These are phyloP conservation scores for Montipora capitata DNA, from an alignment of 92 coral and sea anemone species.

Conservation along the genomic window DNA sequence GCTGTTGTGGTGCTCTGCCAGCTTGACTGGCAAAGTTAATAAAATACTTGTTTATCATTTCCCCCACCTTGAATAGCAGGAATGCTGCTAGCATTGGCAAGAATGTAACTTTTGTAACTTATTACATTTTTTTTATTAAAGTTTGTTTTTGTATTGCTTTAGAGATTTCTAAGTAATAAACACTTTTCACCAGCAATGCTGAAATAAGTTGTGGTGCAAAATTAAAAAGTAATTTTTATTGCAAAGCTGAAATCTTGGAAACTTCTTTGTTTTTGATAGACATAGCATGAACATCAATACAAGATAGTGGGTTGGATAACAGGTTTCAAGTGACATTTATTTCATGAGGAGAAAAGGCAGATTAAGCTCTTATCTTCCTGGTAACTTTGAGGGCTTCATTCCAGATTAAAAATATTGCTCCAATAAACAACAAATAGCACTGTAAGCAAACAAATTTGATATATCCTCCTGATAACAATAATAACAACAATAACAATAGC, in stretches of 20 bases:
- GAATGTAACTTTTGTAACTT: too few species aligned
- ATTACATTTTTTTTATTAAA: too few species aligned
- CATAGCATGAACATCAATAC: constrained; percentile 5
- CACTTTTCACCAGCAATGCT: constrained; percentile 18
- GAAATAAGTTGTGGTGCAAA: constrained; percentile 7
- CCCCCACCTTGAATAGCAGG: too few species aligned
- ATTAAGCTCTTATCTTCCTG: not conserved
- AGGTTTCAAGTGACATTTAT: not conserved
- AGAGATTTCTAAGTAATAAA: constrained; percentile 14
- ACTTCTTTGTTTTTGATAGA: not conserved
- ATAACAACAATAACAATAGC: constrained; percentile 22
- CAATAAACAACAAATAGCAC: constrained; percentile 5
- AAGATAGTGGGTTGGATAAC: constrained; percentile 12
- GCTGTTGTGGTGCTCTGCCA: too few species aligned
- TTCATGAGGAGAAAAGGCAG: constrained; percentile 1
- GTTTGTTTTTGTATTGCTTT: constrained; percentile 8
- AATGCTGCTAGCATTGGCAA: too few species aligned
- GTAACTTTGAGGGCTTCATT: constrained; percentile 4
- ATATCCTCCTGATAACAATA: constrained; percentile 15
- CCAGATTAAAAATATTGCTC: not conserved
- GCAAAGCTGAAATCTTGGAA: too few species aligned
- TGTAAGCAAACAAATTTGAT: constrained; percentile 16
- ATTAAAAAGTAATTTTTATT: not conserved
- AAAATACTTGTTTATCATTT: too few species aligned
- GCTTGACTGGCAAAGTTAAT: too few species aligned